Conservation (phyloP, 2,797 vertebrate genomes). For the Heterohyrax brucei region DNA sequence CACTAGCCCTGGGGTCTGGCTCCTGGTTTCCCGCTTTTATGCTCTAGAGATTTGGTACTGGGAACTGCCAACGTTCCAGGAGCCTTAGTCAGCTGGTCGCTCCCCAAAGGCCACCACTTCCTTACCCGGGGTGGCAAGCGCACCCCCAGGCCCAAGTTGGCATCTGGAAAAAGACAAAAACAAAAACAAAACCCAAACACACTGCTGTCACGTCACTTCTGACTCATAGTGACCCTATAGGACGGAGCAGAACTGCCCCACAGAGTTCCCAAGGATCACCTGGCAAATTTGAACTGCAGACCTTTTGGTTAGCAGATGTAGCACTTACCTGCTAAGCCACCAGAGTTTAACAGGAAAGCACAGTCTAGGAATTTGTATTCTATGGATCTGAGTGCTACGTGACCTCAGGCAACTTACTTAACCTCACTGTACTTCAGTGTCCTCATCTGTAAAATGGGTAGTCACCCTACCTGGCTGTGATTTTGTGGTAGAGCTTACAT, state of each 20-base stretch:
- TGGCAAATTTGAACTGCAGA: no score
- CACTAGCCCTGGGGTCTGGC: neutral
- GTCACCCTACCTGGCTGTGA: neutral
- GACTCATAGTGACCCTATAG: no score
- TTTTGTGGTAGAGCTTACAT: neutral
- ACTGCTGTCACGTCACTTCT: no score
- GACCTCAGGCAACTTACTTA: neutral
- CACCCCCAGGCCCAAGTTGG: no score
- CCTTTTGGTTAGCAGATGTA: no score
- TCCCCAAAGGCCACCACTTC: neutral
- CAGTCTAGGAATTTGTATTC: neutral
- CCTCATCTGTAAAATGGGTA: neutral
- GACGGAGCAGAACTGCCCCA: no score
- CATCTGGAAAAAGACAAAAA: neutral
- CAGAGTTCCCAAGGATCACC: no score
- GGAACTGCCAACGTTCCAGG: neutral
- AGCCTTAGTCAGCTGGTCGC: neutral
- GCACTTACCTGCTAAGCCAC: no score
- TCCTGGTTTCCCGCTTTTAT: neutral
- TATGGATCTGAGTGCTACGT: neutral
- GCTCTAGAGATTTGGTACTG: neutral
- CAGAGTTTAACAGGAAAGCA: no score
- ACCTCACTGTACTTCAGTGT: constrained; percentile 21
- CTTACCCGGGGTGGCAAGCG: neutral
- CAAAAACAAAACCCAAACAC: no score